Evolutionary conservation across 53 echinoderm and acorn worm genomes (phyloP).

Genomic region (Astropecten irregularis): DNA sequence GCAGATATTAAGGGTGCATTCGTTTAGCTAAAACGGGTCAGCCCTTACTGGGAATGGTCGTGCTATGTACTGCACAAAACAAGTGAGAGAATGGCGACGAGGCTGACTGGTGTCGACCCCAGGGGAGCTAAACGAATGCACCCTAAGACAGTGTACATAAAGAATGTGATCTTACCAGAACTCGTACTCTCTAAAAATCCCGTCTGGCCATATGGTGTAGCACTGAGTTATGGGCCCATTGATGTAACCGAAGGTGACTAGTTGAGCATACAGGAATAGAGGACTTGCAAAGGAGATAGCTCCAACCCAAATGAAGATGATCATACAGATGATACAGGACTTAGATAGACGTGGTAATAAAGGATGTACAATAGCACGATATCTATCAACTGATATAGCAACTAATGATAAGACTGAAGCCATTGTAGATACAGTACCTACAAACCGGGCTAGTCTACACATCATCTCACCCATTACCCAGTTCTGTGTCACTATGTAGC

Average conservation of each 20-base stretch:
- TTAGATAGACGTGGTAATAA: constrained; percentile 81
- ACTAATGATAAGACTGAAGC: constrained; percentile 83
- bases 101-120: too few species aligned
- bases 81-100: too few species aligned
- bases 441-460: constrained; percentile 69
- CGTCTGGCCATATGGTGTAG: constrained; percentile 52
- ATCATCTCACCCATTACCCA: constrained; percentile 70
- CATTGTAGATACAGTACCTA: constrained; percentile 71
- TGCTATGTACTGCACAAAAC: too few species aligned
- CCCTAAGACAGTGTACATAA: too few species aligned
- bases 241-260: constrained; percentile 37
- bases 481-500: constrained; percentile 69
- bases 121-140: too few species aligned
- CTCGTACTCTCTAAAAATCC: constrained; percentile 9
- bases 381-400: constrained; percentile 82
- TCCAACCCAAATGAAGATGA: constrained; percentile 43
- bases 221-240: constrained; percentile 43
- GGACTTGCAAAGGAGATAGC: constrained; percentile 18
- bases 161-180: constrained; percentile 61
- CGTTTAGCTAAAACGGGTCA: too few species aligned
- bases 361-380: constrained; percentile 90
- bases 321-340: constrained; percentile 47
- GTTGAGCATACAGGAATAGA: constrained; percentile 15
- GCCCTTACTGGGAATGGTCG: too few species aligned
- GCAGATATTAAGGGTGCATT: too few species aligned